Percentiles rank a stretch among this genome's conserved stretches.
phyloP scores from a whole-genome alignment of 2,113 vertebrate species.

The Climacteris rufus region DNA sequence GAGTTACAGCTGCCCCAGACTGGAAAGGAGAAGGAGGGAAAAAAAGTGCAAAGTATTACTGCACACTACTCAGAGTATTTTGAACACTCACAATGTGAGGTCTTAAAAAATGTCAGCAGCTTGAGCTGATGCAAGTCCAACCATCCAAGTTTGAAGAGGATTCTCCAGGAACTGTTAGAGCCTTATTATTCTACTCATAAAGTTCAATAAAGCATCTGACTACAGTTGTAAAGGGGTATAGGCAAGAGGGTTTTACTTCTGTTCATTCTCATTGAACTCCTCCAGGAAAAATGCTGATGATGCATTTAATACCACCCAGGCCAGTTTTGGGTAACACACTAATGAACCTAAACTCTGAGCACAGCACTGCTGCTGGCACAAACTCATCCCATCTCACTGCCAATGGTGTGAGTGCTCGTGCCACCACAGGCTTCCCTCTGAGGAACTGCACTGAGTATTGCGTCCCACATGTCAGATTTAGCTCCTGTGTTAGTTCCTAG shows the following conservation, averaged over 20 bases:
- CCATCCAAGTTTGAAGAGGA: neutral
- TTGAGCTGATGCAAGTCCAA: neutral
- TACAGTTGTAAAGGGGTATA: neutral
- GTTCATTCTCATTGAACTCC: neutral
- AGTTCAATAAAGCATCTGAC: neutral
- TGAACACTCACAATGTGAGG: neutral
- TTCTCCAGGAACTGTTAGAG: neutral
- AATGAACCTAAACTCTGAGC: neutral
- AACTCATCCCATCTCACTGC: neutral
- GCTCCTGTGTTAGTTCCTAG: neutral
- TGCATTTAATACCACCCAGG: neutral
- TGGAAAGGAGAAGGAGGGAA: neutral
- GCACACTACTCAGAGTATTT: neutral
- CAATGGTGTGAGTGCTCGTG: neutral
- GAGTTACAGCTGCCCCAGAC: neutral
- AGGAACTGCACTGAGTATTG: neutral
- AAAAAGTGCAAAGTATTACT: neutral
- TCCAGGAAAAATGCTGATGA: neutral
- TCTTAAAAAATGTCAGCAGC: neutral
- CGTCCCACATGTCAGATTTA: neutral
- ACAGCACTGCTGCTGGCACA: neutral
- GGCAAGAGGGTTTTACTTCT: neutral
- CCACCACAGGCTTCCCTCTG: neutral
- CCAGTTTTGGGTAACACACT: neutral
- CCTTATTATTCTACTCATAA: neutral